Evolutionary conservation across 1,140 invertebrate species (phyloP), one percentile per base, ranked within the genome.

Genomic region (Nautilus pompilius): DNA sequence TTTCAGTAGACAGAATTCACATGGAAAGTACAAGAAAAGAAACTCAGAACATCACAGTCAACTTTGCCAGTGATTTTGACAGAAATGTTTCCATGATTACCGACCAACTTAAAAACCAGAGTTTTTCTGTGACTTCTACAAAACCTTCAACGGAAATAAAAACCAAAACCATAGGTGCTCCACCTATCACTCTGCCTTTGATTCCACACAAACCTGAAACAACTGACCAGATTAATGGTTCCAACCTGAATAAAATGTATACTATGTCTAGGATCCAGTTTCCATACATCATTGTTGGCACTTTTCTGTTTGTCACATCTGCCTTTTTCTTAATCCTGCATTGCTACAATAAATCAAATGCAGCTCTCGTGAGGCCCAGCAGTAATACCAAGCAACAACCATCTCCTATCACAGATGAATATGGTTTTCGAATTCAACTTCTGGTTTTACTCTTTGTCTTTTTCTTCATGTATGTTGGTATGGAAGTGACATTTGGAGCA

Each of bases 401-500:
- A 8, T 53, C 49, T 1, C 29, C 4, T 28, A 24, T 49, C 2
- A 58, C 54, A 48, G 51, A 63, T 55, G 30, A 32, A 1, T 63
- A 59, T 24, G 34, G 51, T 17, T 75, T 80, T 49, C 60, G 68
- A n/a, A 33, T 73, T 15, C 45, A 74, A 4, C 65, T 85, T 2
- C 69, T 84, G 0, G 45, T 75, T 0, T 63, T 85, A 3, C 74
- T 84, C n/a, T 81, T 83, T 48, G 62, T 82, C 26, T 82, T 86
- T 59, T 83, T 83, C 60, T 78, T 84, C 51, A 66, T 82, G 20
- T 84, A 84, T 58, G 78, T 84, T 28, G 84, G 85, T 24, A 79
- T 84, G 62, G 82, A 85, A 67, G 80, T 85, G 0, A 81, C 83
- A 17, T 85, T 79, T 67, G 84, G 84, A 41, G 83, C 84, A n/a